These are phyloP conservation scores for Arctia plantaginis DNA, from an alignment of 2,888 invertebrate genomes.

Conservation along the genomic window DNA sequence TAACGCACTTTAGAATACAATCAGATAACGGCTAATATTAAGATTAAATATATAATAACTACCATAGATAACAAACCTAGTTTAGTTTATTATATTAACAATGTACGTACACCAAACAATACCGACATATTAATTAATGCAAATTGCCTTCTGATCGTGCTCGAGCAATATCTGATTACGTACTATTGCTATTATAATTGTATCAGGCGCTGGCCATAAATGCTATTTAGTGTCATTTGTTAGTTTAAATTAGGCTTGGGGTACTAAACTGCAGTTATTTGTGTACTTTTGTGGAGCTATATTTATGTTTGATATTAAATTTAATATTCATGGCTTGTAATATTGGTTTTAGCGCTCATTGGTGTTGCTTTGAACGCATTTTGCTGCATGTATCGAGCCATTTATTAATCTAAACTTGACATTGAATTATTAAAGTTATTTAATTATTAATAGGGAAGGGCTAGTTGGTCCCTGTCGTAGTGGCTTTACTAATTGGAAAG, in stretches of 20 bases:
- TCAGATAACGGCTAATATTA: background rate
- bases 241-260: slow-evolving; percentile 25
- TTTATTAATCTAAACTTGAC: background rate
- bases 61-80: slow-evolving; percentile 37
- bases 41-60: slow-evolving; percentile 3
- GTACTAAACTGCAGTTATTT: slow-evolving; percentile 14
- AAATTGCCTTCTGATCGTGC: slow-evolving; percentile 51
- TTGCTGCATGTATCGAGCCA: background rate
- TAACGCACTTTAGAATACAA: background rate
- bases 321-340: background rate
- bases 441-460: background rate
- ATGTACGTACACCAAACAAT: slow-evolving; percentile 35
- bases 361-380: background rate
- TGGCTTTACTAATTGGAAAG: no score
- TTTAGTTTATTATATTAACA: slow-evolving; percentile 42
- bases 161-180: slow-evolving; percentile 48
- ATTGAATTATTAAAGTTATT: no score
- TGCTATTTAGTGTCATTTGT: slow-evolving; percentile 31
- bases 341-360: background rate
- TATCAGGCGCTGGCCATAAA: slow-evolving; percentile 44
- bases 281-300: slow-evolving; percentile 13
- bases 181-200: slow-evolving; percentile 45
- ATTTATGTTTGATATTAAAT: slow-evolving; percentile 10
- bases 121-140: slow-evolving; percentile 47
- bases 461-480: no score